Evolutionary conservation across 2,888 invertebrate species (phyloP), one percentile per base, ranked within the genome.

Genomic region (Troides aeacus): DNA sequence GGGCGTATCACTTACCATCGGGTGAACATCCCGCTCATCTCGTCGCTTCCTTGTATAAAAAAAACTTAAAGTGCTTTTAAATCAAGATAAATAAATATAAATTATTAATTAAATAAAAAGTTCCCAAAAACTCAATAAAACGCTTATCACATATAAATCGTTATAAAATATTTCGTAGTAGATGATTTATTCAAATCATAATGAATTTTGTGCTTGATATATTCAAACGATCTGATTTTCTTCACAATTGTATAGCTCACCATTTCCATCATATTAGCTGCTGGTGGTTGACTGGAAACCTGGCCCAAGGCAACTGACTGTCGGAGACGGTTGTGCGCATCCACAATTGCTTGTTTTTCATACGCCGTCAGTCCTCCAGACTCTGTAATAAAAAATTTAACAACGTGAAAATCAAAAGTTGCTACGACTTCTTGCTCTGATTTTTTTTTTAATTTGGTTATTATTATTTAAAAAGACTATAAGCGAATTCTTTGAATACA

Each of bases 181-280:
- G 53, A 56, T 56, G 36, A 50, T 50, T 50, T 50, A 50, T 50
- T 15, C 50, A 17, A 50, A 50, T 50, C 50, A 5, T 50, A 50
- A 50, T 18, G 50, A 50, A 17, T 15, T 5, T 50, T 50, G 17
- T 18, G 2, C 15, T 46, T 15, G 46, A 46, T 15, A 46, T 46
- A 17, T 50, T 50, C 50, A 15, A 50, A 50, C 5, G 15, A 15
- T 50, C 5, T 17, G 18, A 50, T 50, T 0, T 50, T 50, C 50
- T 17, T 12, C 6, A 39, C 39, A 18, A n/a, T 39, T 30, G 36
- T 21, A 39, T 36, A 56, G 36, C 93, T 86, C 88, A 96, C 96
- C 94, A 97, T 95, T 93, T 97, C 97, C 91, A 95, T 94, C 96
- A 97, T 97, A 88, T 97, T 97, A 77, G 96, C 95, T 39, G 97